phyloP scores from a whole-genome alignment of 2,797 vertebrate genomes.

The Cyprinella venusta region DNA sequence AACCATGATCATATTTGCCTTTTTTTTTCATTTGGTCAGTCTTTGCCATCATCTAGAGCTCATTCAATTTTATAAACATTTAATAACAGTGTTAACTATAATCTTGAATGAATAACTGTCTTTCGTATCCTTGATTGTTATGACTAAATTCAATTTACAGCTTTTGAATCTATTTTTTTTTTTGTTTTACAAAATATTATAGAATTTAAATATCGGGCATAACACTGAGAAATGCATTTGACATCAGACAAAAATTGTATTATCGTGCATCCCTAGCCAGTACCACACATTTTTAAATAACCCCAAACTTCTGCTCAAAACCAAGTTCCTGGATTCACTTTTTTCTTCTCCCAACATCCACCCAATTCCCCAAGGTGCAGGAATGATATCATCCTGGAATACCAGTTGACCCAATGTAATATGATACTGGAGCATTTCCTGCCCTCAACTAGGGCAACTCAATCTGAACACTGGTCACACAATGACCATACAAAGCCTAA shows the following conservation, averaged over 20 bases:
- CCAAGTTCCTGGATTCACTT: not conserved
- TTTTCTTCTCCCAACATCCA: slow-evolving; percentile 10
- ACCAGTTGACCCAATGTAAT: slow-evolving; percentile 59
- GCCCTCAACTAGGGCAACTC: slow-evolving; percentile 23
- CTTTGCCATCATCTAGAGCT: not conserved
- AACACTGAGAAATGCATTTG: not conserved
- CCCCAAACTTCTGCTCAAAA: not conserved
- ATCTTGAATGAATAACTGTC: not conserved
- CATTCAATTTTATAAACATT: not conserved
- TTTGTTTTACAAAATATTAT: not conserved
- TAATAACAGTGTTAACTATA: not conserved
- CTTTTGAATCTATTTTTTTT: not conserved
- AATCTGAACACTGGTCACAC: slow-evolving; percentile 10
- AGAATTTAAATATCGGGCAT: not conserved
- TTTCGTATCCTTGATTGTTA: not conserved
- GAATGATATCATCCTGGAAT: slow-evolving; percentile 58
- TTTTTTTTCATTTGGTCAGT: not conserved
- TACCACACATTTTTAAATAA: not conserved
- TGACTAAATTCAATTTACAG: not conserved
- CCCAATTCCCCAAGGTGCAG: slow-evolving; percentile 7
- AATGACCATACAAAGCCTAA: slow-evolving; percentile 6
- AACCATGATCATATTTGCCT: not conserved
- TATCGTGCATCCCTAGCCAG: not conserved
- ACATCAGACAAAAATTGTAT: not conserved
- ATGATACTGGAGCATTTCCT: slow-evolving; percentile 48